These are phyloP conservation scores for Dendrocincla tyrannina DNA, from an alignment of 2,797 vertebrate genomes.

Conservation along the genomic window DNA sequence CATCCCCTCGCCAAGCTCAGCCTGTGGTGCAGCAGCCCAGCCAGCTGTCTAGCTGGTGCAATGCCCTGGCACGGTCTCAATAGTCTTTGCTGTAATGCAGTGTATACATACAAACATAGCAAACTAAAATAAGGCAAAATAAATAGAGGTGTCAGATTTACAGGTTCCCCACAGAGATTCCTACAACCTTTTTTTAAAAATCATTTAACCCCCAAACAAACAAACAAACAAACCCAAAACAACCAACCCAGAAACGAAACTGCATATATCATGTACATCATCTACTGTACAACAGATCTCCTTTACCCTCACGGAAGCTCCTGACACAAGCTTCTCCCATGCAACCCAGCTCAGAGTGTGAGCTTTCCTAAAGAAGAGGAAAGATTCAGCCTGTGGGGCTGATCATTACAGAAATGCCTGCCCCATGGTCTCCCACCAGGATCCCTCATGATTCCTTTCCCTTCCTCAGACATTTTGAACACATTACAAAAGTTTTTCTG, in stretches of 20 bases:
- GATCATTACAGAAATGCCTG: neutral
- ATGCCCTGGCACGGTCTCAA: slow-evolving; percentile 73
- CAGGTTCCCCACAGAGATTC: slow-evolving; percentile 81
- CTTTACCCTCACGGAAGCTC: slow-evolving; percentile 15
- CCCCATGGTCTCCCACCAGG: neutral
- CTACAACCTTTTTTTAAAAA: slow-evolving; percentile 68
- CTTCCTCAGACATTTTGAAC: slow-evolving; percentile 38
- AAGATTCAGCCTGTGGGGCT: slow-evolving; percentile 1
- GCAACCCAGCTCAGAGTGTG: neutral
- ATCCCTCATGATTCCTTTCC: neutral
- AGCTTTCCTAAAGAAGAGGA: slow-evolving; percentile 25
- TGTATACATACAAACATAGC: slow-evolving; percentile 88
- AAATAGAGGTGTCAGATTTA: slow-evolving; percentile 91
- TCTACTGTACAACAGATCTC: slow-evolving; percentile 79
- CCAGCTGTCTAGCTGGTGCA: slow-evolving; percentile 1
- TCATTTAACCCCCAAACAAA: slow-evolving; percentile 55
- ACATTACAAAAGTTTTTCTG: slow-evolving; percentile 40
- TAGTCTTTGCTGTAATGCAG: slow-evolving; percentile 81
- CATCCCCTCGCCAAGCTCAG: neutral
- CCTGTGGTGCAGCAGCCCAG: neutral
- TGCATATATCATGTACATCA: slow-evolving; percentile 84
- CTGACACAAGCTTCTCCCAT: neutral
- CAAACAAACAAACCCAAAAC: slow-evolving; percentile 44
- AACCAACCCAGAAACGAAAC: slow-evolving; percentile 76
- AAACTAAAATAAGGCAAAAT: slow-evolving; percentile 92